Evolutionary conservation across 2,113 vertebrate species (phyloP).

Genomic region (Lota lota): DNA sequence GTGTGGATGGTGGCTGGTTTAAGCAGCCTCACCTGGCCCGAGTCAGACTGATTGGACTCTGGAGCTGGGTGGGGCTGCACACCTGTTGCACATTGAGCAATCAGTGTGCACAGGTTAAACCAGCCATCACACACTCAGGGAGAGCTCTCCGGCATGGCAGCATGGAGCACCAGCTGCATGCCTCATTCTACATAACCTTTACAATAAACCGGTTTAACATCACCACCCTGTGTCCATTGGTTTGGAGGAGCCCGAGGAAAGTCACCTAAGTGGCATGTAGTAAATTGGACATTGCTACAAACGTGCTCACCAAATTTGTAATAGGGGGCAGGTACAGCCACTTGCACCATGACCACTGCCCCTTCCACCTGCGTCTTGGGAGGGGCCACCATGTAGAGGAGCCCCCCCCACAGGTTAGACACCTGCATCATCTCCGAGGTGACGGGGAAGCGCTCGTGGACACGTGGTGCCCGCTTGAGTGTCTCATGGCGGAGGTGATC

Average conservation of each 20-base stretch:
- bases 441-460: slow-evolving; percentile 55
- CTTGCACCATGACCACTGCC: slow-evolving; percentile 57
- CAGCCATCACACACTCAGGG: no score
- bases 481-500: slow-evolving; percentile 48
- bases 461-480: slow-evolving; percentile 58
- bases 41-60: no score
- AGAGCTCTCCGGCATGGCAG: no score
- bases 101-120: no score
- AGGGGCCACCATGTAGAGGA: slow-evolving; percentile 71
- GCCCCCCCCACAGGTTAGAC: slow-evolving; percentile 71
- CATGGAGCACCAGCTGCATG: no score
- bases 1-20: no score
- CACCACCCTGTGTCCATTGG: background rate
- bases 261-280: no score
- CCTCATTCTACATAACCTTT: background rate
- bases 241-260: no score
- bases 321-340: slow-evolving; percentile 62
- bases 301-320: slow-evolving; percentile 68
- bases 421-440: slow-evolving; percentile 52
- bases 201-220: background rate
- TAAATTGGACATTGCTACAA: background rate
- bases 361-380: slow-evolving; percentile 44
- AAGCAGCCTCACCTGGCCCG: no score
- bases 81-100: no score
- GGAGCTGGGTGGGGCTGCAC: no score